Evolutionary conservation across 2,888 invertebrate genomes (phyloP), one percentile per base, ranked within the genome.

Genomic region (Pterostichus niger): DNA sequence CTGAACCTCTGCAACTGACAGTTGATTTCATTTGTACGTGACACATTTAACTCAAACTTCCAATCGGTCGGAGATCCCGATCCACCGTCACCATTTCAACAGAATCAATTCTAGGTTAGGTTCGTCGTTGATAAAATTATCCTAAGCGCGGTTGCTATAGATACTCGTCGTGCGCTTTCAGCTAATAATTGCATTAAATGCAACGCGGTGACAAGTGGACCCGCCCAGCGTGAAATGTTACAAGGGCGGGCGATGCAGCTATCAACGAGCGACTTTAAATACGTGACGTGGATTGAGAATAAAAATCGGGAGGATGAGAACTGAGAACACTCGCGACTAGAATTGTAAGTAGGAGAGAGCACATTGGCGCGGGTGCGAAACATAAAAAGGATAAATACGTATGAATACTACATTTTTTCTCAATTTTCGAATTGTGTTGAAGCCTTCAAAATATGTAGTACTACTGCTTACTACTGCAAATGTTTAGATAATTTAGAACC

Each of bases 211-310:
- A 24, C 40, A 59, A 15, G 59, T n/a, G 33, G 15, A 40, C 40
- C 40, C 49, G 49, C 11, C 11, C 11, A n/a, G 49, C 56, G 56
- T 56, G 24, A 56, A 56, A 56, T 17, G 11, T 10, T 52, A 52
- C 52, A 52, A 52, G 35, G 59, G 24, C 10, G 4, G 7, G 31
- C 68, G 40, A 49, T 75, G 75, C 75, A 79, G 78, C 84, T 81
- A 84, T 85, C 85, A 85, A 83, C 84, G 84, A 83, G 84, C 84
- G 84, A 85, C 84, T 84, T 84, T 85, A 83, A 85, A 85, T 84
- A 85, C 85, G 85, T 85, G 85, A 84, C 82, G 78, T 40, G 84
- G 85, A 83, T 85, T 83, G 84, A 71, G 80, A 85, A 85, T 85
- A 85, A 84, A 85, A 85, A 84, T 83, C 84, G 64, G 56, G 76